Percentiles rank a stretch among this genome's conserved stretches.
These are phyloP conservation scores for Cranoglanis bouderius DNA, from an alignment of 2,113 vertebrate genomes.

Conservation along the genomic window DNA sequence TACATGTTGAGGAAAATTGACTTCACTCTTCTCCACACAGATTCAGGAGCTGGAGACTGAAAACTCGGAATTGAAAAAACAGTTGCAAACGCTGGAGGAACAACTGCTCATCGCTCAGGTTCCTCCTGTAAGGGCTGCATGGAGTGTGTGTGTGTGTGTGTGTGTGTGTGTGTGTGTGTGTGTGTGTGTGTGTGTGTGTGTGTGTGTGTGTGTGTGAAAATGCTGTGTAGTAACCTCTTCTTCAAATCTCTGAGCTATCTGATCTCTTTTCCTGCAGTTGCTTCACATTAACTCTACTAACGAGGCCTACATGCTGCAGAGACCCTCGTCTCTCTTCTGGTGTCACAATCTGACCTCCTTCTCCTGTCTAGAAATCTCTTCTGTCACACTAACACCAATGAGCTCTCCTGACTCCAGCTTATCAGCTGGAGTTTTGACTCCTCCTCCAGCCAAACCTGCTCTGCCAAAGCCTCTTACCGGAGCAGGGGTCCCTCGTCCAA, in stretches of 20 bases:
- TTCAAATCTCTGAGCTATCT: slow-evolving; percentile 36
- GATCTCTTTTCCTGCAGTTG: slow-evolving; percentile 79
- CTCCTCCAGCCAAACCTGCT: slow-evolving; percentile 81
- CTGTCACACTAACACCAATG: slow-evolving; percentile 87
- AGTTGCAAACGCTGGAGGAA: slow-evolving; percentile 91
- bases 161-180: background rate
- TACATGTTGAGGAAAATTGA: background rate
- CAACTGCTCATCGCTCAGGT: slow-evolving; percentile 86
- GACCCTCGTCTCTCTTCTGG: slow-evolving; percentile 87
- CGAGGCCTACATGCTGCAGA: slow-evolving; percentile 80
- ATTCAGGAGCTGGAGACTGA: slow-evolving; percentile 97
- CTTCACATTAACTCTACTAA: slow-evolving; percentile 81
- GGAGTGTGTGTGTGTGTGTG: background rate
- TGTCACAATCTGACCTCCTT: slow-evolving; percentile 80
- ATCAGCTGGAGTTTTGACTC: slow-evolving; percentile 81
- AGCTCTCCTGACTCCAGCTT: slow-evolving; percentile 86
- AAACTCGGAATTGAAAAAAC: slow-evolving; percentile 92
- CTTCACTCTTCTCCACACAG: slow-evolving; percentile 70
- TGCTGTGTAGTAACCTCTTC: background rate
- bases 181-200: background rate
- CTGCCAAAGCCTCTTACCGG: slow-evolving; percentile 77
- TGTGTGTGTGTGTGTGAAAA: background rate
- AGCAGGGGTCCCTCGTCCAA: slow-evolving; percentile 81
- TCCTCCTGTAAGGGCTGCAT: slow-evolving; percentile 80
- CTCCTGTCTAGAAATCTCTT: slow-evolving; percentile 89